phyloP scores from a whole-genome alignment of 2,113 vertebrate genomes.

The Zootoca vivipara region DNA sequence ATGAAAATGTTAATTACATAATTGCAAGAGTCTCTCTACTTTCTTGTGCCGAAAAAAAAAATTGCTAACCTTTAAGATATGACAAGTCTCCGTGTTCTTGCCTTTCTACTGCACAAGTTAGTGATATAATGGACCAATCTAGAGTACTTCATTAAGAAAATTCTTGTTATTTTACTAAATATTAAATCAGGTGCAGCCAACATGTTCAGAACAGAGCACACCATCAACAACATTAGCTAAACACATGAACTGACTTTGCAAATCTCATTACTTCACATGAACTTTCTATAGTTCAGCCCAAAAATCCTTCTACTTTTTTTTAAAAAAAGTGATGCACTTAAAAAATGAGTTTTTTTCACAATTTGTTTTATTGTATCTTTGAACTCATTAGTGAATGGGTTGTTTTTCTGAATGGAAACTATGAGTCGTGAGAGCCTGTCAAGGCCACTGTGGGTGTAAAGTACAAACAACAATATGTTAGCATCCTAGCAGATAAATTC shows the following conservation, averaged over 20 bases:
- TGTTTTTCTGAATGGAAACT: conserved; percentile 11
- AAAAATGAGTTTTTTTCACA: not conserved
- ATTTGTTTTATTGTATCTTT: not conserved
- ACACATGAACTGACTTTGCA: not conserved
- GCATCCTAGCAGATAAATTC: not conserved
- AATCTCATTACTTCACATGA: not conserved
- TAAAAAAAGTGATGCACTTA: too few relatives aligned
- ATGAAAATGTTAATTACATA: too few relatives aligned
- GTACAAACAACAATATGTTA: conserved; percentile 1
- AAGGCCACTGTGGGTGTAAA: not conserved
- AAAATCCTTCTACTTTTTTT: too few relatives aligned
- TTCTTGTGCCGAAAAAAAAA: too few relatives aligned
- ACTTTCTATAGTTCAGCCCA: too few relatives aligned
- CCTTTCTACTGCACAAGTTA: not conserved
- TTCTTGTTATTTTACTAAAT: not conserved
- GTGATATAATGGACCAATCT: conserved; percentile 50
- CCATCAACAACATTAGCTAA: not conserved
- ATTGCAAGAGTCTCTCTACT: too few relatives aligned
- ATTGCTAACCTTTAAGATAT: too few relatives aligned
- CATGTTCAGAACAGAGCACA: not conserved
- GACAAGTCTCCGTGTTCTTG: not conserved
- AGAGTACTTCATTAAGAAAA: conserved; percentile 28
- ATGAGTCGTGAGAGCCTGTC: not conserved
- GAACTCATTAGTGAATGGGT: not conserved
- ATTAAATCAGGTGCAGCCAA: conserved; percentile 42